Evolutionary conservation across 2,888 invertebrate genomes (phyloP).

Genomic region (Epirrhoe tristata): DNA sequence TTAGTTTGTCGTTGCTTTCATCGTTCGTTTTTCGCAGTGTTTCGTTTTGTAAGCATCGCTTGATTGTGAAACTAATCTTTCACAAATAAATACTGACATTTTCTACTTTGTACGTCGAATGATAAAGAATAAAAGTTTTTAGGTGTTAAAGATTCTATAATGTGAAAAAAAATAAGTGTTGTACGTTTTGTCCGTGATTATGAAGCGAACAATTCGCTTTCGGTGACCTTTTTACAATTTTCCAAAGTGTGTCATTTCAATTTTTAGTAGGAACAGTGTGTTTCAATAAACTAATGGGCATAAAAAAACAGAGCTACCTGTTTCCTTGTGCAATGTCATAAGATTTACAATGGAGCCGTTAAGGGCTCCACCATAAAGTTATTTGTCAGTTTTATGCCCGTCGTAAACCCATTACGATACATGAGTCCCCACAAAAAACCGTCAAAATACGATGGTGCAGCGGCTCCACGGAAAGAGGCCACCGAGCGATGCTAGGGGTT

Average conservation of each 20-base stretch:
- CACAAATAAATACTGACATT: slow-evolving; percentile 28
- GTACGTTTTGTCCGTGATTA: slow-evolving; percentile 48
- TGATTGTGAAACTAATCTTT: slow-evolving; percentile 48
- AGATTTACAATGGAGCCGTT: slow-evolving; percentile 79
- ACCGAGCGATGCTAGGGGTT: slow-evolving; percentile 74
- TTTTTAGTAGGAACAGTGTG: slow-evolving; percentile 54
- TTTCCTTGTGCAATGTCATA: slow-evolving; percentile 65
- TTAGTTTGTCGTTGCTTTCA: slow-evolving; percentile 61
- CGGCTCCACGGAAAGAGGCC: slow-evolving; percentile 62
- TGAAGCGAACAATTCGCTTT: slow-evolving; percentile 69
- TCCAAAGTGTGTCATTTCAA: slow-evolving; percentile 66
- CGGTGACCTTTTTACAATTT: slow-evolving; percentile 74
- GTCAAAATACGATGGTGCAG: slow-evolving; percentile 74
- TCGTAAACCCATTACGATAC: slow-evolving; percentile 76
- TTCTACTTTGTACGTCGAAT: background rate
- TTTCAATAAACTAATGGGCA: slow-evolving; percentile 55
- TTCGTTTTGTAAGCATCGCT: slow-evolving; percentile 67
- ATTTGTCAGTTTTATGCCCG: slow-evolving; percentile 63
- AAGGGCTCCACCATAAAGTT: slow-evolving; percentile 82
- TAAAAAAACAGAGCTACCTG: slow-evolving; percentile 58
- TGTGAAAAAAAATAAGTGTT: slow-evolving; percentile 38
- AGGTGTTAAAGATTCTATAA: background rate
- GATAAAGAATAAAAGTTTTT: slow-evolving; percentile 22
- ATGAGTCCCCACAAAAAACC: slow-evolving; percentile 68
- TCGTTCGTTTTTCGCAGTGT: slow-evolving; percentile 73